Base-by-base conservation (phyloP, 2,113 vertebrate genomes). In the Promerops cafer region DNA sequence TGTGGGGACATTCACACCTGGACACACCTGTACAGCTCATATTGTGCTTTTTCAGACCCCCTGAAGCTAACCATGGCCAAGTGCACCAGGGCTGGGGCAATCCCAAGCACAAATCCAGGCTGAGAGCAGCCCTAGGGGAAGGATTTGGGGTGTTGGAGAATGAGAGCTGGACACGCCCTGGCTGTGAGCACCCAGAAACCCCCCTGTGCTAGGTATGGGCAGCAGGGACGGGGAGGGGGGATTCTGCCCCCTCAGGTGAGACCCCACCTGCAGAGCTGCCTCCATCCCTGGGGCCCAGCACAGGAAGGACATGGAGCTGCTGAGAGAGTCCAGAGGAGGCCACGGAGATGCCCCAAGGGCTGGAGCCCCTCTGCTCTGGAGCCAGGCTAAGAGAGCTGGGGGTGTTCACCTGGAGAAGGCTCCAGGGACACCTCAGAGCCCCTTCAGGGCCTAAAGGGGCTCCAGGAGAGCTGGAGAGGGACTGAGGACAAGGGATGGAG, bases 81-180 rank as follows among this genome's bases (percentile, higher is more conserved):
- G 28, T 7, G 28, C 28, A 53, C 6, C 15, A 14, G 44, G 23
- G 26, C 20, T 37, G 39, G 77, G 60, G 16, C 16, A 74, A 44
- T 28, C 4, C 37, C 60, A 39, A 14, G 9, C 28, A 75, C 20
- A 2, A 26, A 52, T 6, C n/a, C 70, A 40, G 61, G 30, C 52
- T 1, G 9, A 53, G 33, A 66, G 28, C 39, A 82, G 69, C 24
- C 20, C 78, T 26, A 61, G 6, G 44, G 3, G 10, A 33, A 65
- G 33, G 60, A 66, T 16, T 22, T 52, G 37, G 37, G 16, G 4
- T 57, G 59, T 1, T 65, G 77, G 19, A 1, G 19, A 23, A 1
- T 44, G 33, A 65, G 2, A 44, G 13, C 22, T 81, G 86, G n/a
- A 0, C 11, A 0, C 40, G 28, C 0, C 64, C 47, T 1, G 1